These are phyloP conservation scores for Aphodius sticticus DNA, from an alignment of 2,888 invertebrate species.

Conservation along the genomic window DNA sequence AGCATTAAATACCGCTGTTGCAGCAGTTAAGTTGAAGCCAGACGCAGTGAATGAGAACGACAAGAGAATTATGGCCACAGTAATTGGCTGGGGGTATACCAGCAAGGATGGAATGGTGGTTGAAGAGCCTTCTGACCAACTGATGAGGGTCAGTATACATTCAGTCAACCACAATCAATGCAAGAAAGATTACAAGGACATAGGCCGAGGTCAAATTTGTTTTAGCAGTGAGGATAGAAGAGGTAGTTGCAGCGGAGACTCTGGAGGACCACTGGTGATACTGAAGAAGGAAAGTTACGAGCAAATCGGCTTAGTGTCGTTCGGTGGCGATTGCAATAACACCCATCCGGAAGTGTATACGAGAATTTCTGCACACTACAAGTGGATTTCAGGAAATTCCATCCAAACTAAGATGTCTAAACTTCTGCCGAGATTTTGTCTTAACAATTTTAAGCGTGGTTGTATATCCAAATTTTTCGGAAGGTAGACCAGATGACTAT, in stretches of 20 bases:
- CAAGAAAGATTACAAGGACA: background rate
- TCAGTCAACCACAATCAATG: background rate
- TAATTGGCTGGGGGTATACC: background rate
- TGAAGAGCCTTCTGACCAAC: background rate
- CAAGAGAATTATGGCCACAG: background rate
- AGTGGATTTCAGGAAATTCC: constrained; percentile 31
- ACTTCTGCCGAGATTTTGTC: no score
- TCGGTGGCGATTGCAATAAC: constrained; percentile 44
- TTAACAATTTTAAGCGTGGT: no score
- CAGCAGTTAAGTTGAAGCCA: background rate
- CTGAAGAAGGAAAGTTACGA: constrained; percentile 27
- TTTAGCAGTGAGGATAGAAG: background rate
- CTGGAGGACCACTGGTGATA: constrained; percentile 43
- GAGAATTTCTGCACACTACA: constrained; percentile 38
- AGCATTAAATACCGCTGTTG: background rate
- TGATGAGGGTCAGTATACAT: background rate
- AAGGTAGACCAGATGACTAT: no score
- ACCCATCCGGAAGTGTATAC: constrained; percentile 47
- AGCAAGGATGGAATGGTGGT: background rate
- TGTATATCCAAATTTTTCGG: no score
- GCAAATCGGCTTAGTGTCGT: constrained; percentile 45
- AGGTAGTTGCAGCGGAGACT: constrained; percentile 36
- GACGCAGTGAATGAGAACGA: background rate
- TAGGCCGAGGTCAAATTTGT: background rate
- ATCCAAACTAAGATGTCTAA: no score